Evolutionary conservation across 2,113 vertebrate species (phyloP), one percentile per base, ranked within the genome.

Genomic region (Illadopsis cleaveri): DNA sequence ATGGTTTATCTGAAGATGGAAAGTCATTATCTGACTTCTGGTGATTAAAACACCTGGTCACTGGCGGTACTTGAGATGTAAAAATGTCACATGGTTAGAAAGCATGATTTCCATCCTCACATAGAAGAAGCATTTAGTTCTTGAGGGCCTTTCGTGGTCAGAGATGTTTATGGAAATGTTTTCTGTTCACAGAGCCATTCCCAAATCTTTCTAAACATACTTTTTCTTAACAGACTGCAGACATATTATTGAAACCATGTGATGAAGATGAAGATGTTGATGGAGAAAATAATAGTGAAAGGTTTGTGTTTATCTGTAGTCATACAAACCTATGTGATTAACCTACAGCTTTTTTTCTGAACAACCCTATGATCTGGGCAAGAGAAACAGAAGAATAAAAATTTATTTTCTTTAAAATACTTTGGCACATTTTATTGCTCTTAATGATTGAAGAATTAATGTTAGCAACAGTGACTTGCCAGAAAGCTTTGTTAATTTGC

Each of bases 231-330:
- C 95, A 98, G 98, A 38, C 96, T 96, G 81, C 94, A 96, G 98
- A 95, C 5, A 31, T 98, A 66, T 94, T 98, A 79, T 93, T 99
- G 97, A 98, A 99, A 92, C 97, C 97, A 62, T 98, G 97, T 58
- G 97, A 97, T 95, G 98, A 98, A 98, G 98, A 98, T 92, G 94
- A 98, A 89, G 98, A 98, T 94, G 90, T 94, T 86, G 98, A 98
- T 92, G 97, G 96, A 90, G 98, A 98, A 96, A 98, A 98, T 97
- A 98, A 98, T 96, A 97, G 98, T 95, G 98, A 98, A 97, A 98
- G 98, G 99, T 99, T 95, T 51, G 96, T 80, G 88, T 79, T 96
- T 94, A 64, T 75, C 89, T 78, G 50, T 84, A 77, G 31, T 76
- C 35, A 6, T 64, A 37, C 9, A 72, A 44, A 22, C 10, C 21